A percentile compares a stretch with the other conserved stretches of the same genome.
These are phyloP conservation scores for Salminus brasiliensis DNA, from an alignment of 2,113 vertebrate species.

Conservation along the genomic window DNA sequence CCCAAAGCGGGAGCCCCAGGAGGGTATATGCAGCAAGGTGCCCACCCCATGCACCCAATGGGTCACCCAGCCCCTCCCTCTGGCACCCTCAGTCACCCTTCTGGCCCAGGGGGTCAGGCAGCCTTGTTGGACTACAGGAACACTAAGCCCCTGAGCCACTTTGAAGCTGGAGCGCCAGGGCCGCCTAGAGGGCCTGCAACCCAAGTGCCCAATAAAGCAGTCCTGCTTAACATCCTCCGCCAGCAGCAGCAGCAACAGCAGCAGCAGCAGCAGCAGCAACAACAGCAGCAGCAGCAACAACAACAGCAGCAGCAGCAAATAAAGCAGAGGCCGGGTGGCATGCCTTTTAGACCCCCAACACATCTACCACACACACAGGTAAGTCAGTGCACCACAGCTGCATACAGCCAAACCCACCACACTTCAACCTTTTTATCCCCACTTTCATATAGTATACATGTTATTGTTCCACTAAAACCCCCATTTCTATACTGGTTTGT, in stretches of 20 bases:
- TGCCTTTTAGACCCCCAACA: conserved; percentile 75
- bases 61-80: conserved; percentile 72
- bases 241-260: conserved; percentile 77
- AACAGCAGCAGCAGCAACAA: too few species aligned
- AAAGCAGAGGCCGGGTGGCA: conserved; percentile 81
- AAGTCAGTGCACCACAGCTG: conserved; percentile 37
- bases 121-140: conserved; percentile 87
- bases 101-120: conserved; percentile 70
- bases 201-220: conserved; percentile 78
- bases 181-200: conserved; percentile 66
- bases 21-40: conserved; percentile 73
- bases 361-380: conserved; percentile 86
- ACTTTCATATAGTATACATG: neutral
- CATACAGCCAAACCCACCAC: neutral
- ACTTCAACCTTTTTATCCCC: neutral
- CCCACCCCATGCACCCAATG: conserved; percentile 83
- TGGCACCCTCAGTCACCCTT: conserved; percentile 76
- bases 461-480: neutral
- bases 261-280: conserved; percentile 20
- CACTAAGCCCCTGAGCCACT: conserved; percentile 95
- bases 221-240: conserved; percentile 80
- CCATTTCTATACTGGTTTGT: neutral
- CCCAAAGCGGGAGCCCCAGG: conserved; percentile 82
- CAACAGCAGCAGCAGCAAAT: too few species aligned
- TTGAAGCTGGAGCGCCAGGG: conserved; percentile 81